A percentile compares a stretch with the other conserved stretches of the same genome.
These are phyloP conservation scores for Cydia strobilella DNA, from an alignment of 1,140 invertebrate genomes.

Conservation along the genomic window DNA sequence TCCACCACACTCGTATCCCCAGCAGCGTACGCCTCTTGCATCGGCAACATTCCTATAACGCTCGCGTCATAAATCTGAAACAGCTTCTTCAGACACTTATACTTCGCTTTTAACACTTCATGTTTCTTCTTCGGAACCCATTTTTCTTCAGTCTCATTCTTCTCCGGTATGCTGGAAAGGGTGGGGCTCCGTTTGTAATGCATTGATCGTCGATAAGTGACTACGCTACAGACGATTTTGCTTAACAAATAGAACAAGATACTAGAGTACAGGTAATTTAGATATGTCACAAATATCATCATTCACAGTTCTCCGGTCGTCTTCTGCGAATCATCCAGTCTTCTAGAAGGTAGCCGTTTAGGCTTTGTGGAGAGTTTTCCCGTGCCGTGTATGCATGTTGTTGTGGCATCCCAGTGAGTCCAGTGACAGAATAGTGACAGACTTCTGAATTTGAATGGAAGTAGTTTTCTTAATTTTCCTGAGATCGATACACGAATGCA, in stretches of 20 bases:
- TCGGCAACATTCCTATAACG: slow-evolving; percentile 64
- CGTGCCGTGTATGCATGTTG: slow-evolving; percentile 1
- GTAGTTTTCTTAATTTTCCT: neutral
- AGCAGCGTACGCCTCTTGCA: slow-evolving; percentile 51
- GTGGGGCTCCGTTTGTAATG: slow-evolving; percentile 50
- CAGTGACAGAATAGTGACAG: slow-evolving; percentile 8
- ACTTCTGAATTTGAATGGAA: neutral
- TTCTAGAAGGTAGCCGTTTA: neutral
- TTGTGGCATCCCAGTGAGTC: slow-evolving; percentile 3
- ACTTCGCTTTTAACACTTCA: slow-evolving; percentile 71
- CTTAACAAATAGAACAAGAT: slow-evolving; percentile 52
- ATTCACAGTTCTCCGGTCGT: slow-evolving; percentile 47
- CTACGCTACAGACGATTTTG: slow-evolving; percentile 57
- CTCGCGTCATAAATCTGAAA: slow-evolving; percentile 74
- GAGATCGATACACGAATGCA: no score
- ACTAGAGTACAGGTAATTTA: slow-evolving; percentile 64
- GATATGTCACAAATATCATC: slow-evolving; percentile 60
- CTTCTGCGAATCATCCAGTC: slow-evolving; percentile 35
- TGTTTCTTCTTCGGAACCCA: slow-evolving; percentile 76
- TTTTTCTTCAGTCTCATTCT: slow-evolving; percentile 56
- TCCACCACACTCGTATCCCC: slow-evolving; percentile 34
- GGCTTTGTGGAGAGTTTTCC: neutral
- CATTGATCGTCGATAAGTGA: slow-evolving; percentile 48
- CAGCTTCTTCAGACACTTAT: slow-evolving; percentile 72
- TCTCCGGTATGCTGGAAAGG: slow-evolving; percentile 59